Conservation (phyloP, 2,113 vertebrate genomes). For the Probosciger aterrimus region DNA sequence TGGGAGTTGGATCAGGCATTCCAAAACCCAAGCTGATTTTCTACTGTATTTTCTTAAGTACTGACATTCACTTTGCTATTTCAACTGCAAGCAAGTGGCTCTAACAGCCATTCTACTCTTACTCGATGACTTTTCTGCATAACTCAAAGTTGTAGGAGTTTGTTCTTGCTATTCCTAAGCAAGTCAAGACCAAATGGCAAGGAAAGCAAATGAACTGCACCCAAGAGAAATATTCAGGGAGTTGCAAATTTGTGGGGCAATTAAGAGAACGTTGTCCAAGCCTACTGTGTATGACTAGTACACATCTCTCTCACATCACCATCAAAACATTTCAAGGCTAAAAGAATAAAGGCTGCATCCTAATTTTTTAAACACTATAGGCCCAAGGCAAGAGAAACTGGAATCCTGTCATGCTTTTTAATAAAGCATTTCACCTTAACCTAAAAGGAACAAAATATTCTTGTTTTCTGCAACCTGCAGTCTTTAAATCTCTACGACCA, state of each 20-base stretch:
- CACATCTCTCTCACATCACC: background rate
- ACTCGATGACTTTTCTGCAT: background rate
- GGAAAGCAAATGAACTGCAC: background rate
- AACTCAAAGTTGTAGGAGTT: background rate
- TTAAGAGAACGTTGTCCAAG: background rate
- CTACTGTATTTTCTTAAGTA: slow-evolving; percentile 5
- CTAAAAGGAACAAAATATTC: background rate
- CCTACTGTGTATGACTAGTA: background rate
- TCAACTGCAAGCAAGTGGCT: background rate
- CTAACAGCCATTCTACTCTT: background rate
- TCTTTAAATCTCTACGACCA: background rate
- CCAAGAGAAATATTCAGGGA: background rate
- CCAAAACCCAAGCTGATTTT: slow-evolving; percentile 29
- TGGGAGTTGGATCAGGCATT: slow-evolving; percentile 32
- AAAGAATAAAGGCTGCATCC: background rate
- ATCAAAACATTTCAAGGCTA: background rate
- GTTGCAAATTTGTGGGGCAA: background rate
- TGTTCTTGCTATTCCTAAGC: background rate
- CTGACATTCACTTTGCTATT: background rate
- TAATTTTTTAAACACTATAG: background rate
- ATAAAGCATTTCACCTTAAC: background rate
- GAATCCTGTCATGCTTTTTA: background rate
- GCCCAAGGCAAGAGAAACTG: background rate
- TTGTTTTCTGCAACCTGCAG: background rate
- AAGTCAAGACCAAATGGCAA: background rate